Evolutionary conservation across 2,797 vertebrate genomes (phyloP).

Genomic region (Myoxocephalus aenaeus): DNA sequence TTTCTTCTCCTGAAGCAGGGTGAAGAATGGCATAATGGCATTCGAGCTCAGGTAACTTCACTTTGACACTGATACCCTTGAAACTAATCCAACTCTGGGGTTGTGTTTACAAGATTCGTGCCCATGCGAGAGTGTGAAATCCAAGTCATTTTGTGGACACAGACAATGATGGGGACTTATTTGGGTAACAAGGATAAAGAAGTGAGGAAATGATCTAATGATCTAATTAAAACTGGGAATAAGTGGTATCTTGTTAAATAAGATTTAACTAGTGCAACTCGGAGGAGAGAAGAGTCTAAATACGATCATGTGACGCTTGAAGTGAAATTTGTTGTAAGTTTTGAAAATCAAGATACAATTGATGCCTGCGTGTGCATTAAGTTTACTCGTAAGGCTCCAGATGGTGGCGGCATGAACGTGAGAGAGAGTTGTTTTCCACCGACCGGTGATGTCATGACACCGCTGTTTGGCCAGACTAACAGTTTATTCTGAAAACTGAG

Average conservation of each 20-base stretch:
- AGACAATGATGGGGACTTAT: neutral
- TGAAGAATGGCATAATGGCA: conserved; percentile 78
- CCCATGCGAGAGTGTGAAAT: conserved; percentile 29
- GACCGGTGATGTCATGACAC: conserved; percentile 68
- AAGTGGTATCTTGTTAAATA: neutral
- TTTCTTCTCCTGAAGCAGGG: conserved; percentile 71
- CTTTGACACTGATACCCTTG: conserved; percentile 75
- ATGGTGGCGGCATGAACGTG: conserved; percentile 35
- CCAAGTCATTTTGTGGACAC: conserved; percentile 13
- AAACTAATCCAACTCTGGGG: conserved; percentile 61
- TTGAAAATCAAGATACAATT: neutral
- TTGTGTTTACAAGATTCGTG: conserved; percentile 58
- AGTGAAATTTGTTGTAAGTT: conserved; percentile 4
- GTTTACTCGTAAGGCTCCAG: conserved; percentile 10
- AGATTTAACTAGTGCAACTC: neutral
- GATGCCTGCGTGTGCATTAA: neutral
- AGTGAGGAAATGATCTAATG: neutral
- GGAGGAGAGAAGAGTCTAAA: neutral
- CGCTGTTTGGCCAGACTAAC: conserved; percentile 42
- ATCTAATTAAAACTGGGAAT: neutral
- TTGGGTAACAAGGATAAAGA: neutral
- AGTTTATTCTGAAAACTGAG: conserved; percentile 76
- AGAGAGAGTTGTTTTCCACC: conserved; percentile 57
- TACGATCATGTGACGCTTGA: neutral
- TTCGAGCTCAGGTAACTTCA: conserved; percentile 77